Evolutionary conservation across 2,797 vertebrate genomes (phyloP).

Genomic region (Eutrigla gurnardus): DNA sequence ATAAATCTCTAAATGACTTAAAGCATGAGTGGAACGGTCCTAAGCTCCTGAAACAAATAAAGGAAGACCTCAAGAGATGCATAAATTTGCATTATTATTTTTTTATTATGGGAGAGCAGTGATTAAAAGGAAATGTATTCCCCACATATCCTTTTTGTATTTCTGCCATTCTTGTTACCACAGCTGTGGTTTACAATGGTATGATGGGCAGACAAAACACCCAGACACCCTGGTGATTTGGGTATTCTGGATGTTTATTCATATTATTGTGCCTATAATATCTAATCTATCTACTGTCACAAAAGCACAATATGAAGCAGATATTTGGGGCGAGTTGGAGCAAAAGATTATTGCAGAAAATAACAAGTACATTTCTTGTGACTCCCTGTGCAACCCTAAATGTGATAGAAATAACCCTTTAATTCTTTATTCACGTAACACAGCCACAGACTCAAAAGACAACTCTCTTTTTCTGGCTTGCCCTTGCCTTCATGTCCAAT

Average conservation of each 20-base stretch:
- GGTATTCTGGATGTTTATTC: background rate
- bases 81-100: too few relatives aligned
- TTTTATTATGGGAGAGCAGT: too few relatives aligned
- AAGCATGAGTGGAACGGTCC: too few relatives aligned
- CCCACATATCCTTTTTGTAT: too few relatives aligned
- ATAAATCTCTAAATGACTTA: too few relatives aligned
- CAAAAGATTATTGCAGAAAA: background rate
- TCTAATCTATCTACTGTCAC: background rate
- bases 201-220: background rate
- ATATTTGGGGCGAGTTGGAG: background rate
- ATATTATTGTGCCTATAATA: background rate
- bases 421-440: background rate
- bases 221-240: background rate
- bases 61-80: too few relatives aligned
- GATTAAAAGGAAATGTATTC: too few relatives aligned
- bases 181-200: background rate
- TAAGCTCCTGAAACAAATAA: too few relatives aligned
- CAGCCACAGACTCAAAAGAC: too few relatives aligned
- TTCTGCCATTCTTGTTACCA: too few relatives aligned
- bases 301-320: background rate
- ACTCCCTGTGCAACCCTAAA: background rate
- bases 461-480: background rate
- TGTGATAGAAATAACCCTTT: constrained; percentile 1
- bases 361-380: background rate
- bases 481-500: background rate